Evolutionary conservation across 2,888 invertebrate species (phyloP).

Genomic region (Chymomyza caudatula): DNA sequence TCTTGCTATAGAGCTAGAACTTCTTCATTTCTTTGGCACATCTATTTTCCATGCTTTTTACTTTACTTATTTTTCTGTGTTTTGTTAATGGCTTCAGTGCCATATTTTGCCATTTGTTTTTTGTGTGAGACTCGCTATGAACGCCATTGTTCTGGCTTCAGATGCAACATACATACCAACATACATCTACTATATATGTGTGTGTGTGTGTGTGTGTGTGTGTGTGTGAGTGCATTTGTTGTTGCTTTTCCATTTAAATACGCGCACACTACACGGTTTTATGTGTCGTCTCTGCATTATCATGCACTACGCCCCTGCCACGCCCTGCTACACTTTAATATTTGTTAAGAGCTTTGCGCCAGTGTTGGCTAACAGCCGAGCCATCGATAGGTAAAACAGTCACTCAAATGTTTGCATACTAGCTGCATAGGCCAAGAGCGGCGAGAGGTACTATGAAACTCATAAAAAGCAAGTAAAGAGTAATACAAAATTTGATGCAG

Average conservation of each 20-base stretch:
- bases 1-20: too few species aligned
- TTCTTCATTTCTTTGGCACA: constrained; percentile 35
- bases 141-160: constrained; percentile 3
- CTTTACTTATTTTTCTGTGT: constrained; percentile 19
- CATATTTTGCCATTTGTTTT: constrained; percentile 52
- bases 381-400: neutral
- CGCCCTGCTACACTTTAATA: constrained; percentile 33
- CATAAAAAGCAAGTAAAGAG: constrained; percentile 21
- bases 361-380: constrained; percentile 49
- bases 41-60: constrained; percentile 7
- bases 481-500: constrained; percentile 10
- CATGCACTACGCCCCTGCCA: neutral
- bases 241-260: constrained; percentile 34
- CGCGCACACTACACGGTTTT: constrained; percentile 5
- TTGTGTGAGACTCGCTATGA: neutral
- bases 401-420: neutral
- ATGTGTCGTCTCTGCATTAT: constrained; percentile 1
- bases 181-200: neutral
- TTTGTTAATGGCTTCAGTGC: constrained; percentile 63
- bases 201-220: neutral
- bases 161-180: too few species aligned
- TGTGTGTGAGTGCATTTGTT: neutral
- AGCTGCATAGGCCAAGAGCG: neutral
- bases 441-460: constrained; percentile 10
- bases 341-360: constrained; percentile 42